Evolutionary conservation across 2,797 vertebrate genomes (phyloP).

Genomic region (Parambassis ranga): DNA sequence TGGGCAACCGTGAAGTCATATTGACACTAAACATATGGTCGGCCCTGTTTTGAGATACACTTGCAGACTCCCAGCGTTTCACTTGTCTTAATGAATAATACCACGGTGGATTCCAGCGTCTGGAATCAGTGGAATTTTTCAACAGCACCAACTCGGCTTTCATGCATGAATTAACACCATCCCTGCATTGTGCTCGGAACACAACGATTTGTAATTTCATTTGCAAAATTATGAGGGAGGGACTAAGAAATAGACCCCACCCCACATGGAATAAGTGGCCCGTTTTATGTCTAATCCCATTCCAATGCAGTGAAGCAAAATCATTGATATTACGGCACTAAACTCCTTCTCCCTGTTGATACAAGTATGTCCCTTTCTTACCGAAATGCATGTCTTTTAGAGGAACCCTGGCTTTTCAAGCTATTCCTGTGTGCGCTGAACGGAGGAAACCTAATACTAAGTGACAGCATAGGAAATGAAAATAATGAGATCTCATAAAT

Average conservation of each 20-base stretch:
- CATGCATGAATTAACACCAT: constrained; percentile 78
- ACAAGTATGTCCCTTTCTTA: constrained; percentile 69
- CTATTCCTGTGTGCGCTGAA: constrained; percentile 61
- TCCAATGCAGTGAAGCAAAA: constrained; percentile 57
- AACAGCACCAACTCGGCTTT: constrained; percentile 72
- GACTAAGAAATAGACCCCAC: constrained; percentile 36
- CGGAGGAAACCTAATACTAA: constrained; percentile 69
- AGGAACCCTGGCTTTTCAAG: constrained; percentile 56
- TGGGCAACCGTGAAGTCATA: constrained; percentile 84
- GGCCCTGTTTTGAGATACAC: constrained; percentile 80
- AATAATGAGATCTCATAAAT: constrained; percentile 77
- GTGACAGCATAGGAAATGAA: constrained; percentile 75
- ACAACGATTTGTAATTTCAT: constrained; percentile 70
- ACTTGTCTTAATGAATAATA: constrained; percentile 86
- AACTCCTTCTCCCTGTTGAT: constrained; percentile 58
- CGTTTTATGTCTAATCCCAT: constrained; percentile 64
- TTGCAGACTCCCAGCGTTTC: constrained; percentile 79
- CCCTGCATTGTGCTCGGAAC: constrained; percentile 67
- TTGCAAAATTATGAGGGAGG: constrained; percentile 62
- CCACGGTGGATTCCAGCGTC: constrained; percentile 77
- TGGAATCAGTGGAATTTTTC: constrained; percentile 70
- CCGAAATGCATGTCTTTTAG: constrained; percentile 68
- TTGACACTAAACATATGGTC: constrained; percentile 87
- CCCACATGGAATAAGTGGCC: constrained; percentile 49
- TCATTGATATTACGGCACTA: constrained; percentile 67